These are phyloP conservation scores for Crepidodera aurea DNA, from an alignment of 2,888 invertebrate species.

Conservation along the genomic window DNA sequence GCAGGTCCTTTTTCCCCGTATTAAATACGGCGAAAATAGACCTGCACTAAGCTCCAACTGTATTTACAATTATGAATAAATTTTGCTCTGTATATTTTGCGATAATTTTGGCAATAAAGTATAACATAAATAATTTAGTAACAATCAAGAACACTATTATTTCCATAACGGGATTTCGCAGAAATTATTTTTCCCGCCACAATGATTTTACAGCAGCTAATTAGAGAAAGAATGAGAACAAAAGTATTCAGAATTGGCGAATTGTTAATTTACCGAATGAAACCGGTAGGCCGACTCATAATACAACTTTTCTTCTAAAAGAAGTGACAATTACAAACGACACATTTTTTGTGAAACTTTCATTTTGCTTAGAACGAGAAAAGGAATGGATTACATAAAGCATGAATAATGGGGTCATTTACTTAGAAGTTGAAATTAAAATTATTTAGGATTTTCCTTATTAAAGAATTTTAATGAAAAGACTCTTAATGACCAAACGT, in stretches of 20 bases:
- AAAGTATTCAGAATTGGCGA: constrained; percentile 36
- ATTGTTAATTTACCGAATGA: constrained; percentile 17
- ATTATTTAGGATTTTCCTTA: neutral
- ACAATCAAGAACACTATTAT: too few species aligned
- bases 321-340: constrained; percentile 21
- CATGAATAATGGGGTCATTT: constrained; percentile 22
- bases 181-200: neutral
- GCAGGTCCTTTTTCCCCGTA: too few species aligned
- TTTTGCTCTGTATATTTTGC: too few species aligned
- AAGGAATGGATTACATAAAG: constrained; percentile 17
- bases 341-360: constrained; percentile 10
- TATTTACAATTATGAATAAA: too few species aligned
- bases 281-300: constrained; percentile 14
- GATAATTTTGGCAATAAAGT: too few species aligned
- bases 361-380: constrained; percentile 1
- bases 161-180: too few species aligned
- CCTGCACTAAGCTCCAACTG: too few species aligned
- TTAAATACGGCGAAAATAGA: too few species aligned
- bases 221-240: constrained; percentile 33
- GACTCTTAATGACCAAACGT: too few species aligned
- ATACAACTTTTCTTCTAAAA: constrained; percentile 19
- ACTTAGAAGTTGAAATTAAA: constrained; percentile 8
- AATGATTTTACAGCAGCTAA: constrained; percentile 19
- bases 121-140: too few species aligned
- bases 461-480: neutral